A percentile compares a stretch with the other conserved stretches of the same genome.
Conservation (phyloP, 2,113 vertebrate species). For the Ramphastos sulfuratus region DNA sequence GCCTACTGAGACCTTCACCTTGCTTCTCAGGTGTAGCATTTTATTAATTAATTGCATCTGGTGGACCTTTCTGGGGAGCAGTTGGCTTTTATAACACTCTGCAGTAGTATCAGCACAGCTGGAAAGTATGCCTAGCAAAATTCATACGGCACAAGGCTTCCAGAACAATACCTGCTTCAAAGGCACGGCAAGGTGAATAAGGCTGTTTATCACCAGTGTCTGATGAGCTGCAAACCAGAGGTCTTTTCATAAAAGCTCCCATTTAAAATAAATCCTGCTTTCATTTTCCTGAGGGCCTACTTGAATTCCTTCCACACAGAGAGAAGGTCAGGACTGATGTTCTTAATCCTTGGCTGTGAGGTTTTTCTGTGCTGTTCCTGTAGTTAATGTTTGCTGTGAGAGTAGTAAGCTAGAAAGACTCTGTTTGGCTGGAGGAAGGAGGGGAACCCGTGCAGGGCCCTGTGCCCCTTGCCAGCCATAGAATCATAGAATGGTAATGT, state of each 20-base stretch:
- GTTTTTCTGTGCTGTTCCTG: conserved; percentile 5
- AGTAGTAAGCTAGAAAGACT: conserved; percentile 42
- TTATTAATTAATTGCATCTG: conserved; percentile 38
- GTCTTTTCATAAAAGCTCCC: conserved; percentile 64
- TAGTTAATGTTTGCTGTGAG: conserved; percentile 58
- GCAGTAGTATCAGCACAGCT: background rate
- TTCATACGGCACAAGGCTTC: conserved; percentile 7
- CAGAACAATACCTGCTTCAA: conserved; percentile 53
- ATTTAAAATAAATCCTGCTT: conserved; percentile 68
- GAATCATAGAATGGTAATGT: too few relatives aligned
- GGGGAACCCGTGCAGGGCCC: background rate
- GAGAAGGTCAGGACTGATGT: conserved; percentile 61
- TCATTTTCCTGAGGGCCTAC: conserved; percentile 64
- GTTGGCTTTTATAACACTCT: conserved; percentile 29
- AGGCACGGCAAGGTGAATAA: conserved; percentile 54
- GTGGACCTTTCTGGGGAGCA: conserved; percentile 14
- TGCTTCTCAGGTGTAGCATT: background rate
- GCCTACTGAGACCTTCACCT: conserved; percentile 22
- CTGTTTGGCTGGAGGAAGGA: background rate
- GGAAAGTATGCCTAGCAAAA: conserved; percentile 11
- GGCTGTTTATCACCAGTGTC: conserved; percentile 42
- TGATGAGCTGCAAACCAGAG: conserved; percentile 48
- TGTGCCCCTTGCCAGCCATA: fast-evolving
- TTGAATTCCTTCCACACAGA: conserved; percentile 47
- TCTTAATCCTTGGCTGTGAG: conserved; percentile 25